Evolutionary conservation across 2,888 invertebrate genomes (phyloP).

Genomic region (Orchesellides sinensis): DNA sequence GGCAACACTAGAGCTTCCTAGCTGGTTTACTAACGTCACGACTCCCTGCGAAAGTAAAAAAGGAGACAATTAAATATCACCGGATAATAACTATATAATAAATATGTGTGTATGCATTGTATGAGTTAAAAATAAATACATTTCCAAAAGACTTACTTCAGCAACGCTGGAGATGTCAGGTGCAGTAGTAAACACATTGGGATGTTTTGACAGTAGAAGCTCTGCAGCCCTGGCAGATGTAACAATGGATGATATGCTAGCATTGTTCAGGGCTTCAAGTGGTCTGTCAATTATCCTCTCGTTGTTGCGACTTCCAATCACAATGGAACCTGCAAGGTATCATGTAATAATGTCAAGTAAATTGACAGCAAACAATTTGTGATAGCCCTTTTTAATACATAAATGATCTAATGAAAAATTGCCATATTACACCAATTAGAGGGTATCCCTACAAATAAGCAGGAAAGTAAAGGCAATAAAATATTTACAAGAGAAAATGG

Average conservation of each 20-base stretch:
- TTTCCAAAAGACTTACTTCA: slow-evolving; percentile 69
- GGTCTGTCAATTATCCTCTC: slow-evolving; percentile 74
- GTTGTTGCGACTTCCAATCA: slow-evolving; percentile 73
- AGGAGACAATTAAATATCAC: too few species aligned
- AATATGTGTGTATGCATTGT: neutral
- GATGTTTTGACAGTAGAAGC: slow-evolving; percentile 72
- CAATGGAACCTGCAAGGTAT: slow-evolving; percentile 69
- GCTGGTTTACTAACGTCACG: slow-evolving; percentile 75
- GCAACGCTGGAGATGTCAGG: slow-evolving; percentile 75
- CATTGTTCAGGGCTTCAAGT: slow-evolving; percentile 73
- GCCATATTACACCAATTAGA: neutral
- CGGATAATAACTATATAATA: neutral
- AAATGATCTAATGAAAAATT: too few species aligned
- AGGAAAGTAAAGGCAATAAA: too few species aligned
- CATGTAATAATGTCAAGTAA: neutral
- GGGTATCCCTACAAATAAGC: too few species aligned
- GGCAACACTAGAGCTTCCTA: slow-evolving; percentile 74
- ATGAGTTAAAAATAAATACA: too few species aligned
- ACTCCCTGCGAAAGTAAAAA: slow-evolving; percentile 73
- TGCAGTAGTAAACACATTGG: slow-evolving; percentile 75
- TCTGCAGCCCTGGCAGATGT: slow-evolving; percentile 73
- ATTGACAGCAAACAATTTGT: too few species aligned
- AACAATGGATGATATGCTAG: slow-evolving; percentile 73
- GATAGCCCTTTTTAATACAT: too few species aligned
- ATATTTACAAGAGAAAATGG: too few species aligned